Percentiles rank a stretch among this genome's conserved stretches.
phyloP scores from a whole-genome alignment of 2,888 invertebrate species.

The Palloptera scutellata region DNA sequence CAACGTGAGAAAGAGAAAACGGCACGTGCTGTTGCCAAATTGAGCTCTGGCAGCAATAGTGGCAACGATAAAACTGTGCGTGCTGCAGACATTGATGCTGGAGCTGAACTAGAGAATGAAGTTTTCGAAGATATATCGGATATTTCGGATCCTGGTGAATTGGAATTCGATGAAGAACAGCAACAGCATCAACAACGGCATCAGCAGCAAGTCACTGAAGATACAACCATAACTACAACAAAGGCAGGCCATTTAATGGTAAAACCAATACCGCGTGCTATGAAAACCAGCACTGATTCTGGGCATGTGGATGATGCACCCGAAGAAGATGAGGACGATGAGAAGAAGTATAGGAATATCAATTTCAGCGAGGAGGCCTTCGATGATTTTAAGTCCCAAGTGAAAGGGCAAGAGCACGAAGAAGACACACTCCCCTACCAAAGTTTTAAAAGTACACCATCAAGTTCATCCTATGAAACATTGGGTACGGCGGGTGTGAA shows the following conservation, averaged over 20 bases:
- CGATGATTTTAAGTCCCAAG: not conserved
- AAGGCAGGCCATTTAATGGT: conserved; percentile 44
- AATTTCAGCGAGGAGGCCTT: conserved; percentile 7
- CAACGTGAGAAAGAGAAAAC: conserved; percentile 84
- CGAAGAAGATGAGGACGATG: conserved; percentile 56
- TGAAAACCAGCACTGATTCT: conserved; percentile 64
- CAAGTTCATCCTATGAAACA: conserved; percentile 63
- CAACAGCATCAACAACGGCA: conserved; percentile 42
- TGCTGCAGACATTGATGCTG: conserved; percentile 65
- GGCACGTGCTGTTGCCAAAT: conserved; percentile 83
- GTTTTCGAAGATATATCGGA: conserved; percentile 68
- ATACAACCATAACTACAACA: conserved; percentile 23
- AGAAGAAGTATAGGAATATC: conserved; percentile 19
- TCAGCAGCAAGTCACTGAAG: conserved; percentile 27
- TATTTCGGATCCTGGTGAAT: conserved; percentile 66
- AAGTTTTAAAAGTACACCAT: conserved; percentile 53
- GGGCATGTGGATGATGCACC: conserved; percentile 62
- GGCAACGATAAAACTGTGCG: conserved; percentile 66
- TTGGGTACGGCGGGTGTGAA: conserved; percentile 58
- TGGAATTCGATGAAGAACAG: conserved; percentile 57
- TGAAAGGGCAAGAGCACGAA: not conserved
- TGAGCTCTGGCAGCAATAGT: conserved; percentile 78
- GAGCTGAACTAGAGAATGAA: conserved; percentile 68
- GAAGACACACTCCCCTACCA: conserved; percentile 8
- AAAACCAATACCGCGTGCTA: conserved; percentile 58